phyloP scores from a whole-genome alignment of 2,797 vertebrate species.

The Pipistrellus nathusii region DNA sequence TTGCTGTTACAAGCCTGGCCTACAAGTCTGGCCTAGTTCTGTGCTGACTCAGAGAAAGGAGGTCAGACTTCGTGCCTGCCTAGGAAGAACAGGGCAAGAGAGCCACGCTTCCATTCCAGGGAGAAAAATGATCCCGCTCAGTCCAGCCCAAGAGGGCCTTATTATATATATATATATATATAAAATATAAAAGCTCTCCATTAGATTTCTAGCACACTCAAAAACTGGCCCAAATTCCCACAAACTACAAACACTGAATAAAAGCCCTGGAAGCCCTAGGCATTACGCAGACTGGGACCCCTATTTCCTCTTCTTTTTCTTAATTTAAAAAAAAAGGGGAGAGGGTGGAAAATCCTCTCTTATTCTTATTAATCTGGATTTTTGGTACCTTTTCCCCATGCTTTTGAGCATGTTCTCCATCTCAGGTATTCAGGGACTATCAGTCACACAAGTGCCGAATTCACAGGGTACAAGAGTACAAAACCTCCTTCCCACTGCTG shows the following conservation, averaged over 20 bases:
- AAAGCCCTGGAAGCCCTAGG: not conserved
- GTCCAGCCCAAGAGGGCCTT: slow-evolving; percentile 36
- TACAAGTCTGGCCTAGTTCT: slow-evolving; percentile 77
- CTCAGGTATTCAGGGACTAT: not conserved
- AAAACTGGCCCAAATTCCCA: slow-evolving; percentile 22
- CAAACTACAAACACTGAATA: not conserved
- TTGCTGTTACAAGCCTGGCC: slow-evolving; percentile 40
- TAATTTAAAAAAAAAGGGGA: not conserved
- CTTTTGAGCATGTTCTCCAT: not conserved
- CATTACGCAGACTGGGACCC: not conserved
- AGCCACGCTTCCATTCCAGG: slow-evolving; percentile 31
- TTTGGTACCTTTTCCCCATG: not conserved
- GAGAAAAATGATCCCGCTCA: slow-evolving; percentile 57
- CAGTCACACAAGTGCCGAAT: not conserved
- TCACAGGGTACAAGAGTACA: not conserved
- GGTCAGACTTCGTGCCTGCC: slow-evolving; percentile 74
- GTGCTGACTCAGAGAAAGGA: slow-evolving; percentile 73
- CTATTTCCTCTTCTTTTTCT: not conserved
- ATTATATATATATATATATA: not conserved
- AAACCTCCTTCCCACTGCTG: not conserved
- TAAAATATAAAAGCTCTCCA: not conserved
- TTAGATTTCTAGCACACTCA: not conserved
- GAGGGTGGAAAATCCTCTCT: not conserved
- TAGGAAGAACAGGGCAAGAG: slow-evolving; percentile 48
- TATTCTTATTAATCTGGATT: not conserved